Evolutionary conservation across 1,140 invertebrate genomes (phyloP).

Genomic region (Cherax quadricarinatus): DNA sequence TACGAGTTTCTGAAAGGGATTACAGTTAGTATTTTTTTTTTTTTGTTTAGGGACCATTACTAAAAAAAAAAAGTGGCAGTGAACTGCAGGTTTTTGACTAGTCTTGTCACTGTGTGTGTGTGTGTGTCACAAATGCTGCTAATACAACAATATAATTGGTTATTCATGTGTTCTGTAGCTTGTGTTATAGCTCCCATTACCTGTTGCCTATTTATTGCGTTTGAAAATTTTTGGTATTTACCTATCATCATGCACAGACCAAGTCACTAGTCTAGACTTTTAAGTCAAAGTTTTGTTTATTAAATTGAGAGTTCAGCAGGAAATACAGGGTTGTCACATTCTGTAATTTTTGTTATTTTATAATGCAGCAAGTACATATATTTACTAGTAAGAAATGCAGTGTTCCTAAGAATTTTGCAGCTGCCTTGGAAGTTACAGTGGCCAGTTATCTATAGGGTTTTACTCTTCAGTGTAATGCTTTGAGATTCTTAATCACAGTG

Average conservation of each 20-base stretch:
- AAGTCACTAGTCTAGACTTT: constrained; percentile 56
- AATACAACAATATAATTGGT: constrained; percentile 20
- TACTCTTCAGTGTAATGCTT: constrained; percentile 38
- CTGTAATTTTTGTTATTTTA: constrained; percentile 35
- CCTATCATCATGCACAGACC: constrained; percentile 55
- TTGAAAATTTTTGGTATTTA: constrained; percentile 40
- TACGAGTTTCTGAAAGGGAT: not conserved
- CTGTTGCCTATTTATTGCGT: constrained; percentile 63
- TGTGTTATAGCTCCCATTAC: constrained; percentile 47
- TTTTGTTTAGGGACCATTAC: not conserved
- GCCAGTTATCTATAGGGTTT: constrained; percentile 17
- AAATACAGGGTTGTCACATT: constrained; percentile 51
- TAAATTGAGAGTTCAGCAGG: constrained; percentile 27
- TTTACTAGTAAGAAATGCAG: constrained; percentile 23
- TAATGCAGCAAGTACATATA: constrained; percentile 37
- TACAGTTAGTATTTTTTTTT: not conserved
- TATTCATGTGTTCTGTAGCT: constrained; percentile 46
- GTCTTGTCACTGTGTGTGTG: constrained; percentile 25
- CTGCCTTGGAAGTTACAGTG: not conserved
- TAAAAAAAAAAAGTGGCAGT: constrained; percentile 14
- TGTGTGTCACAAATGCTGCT: constrained; percentile 58
- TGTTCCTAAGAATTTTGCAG: constrained; percentile 24
- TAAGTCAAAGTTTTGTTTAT: constrained; percentile 38
- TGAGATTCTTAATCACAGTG: constrained; percentile 21
- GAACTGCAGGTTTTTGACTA: not conserved